These are phyloP conservation scores for Theonella swinhoei DNA, from an alignment of 37 sponge, comb jelly and placozoan genomes.

Conservation along the genomic window DNA sequence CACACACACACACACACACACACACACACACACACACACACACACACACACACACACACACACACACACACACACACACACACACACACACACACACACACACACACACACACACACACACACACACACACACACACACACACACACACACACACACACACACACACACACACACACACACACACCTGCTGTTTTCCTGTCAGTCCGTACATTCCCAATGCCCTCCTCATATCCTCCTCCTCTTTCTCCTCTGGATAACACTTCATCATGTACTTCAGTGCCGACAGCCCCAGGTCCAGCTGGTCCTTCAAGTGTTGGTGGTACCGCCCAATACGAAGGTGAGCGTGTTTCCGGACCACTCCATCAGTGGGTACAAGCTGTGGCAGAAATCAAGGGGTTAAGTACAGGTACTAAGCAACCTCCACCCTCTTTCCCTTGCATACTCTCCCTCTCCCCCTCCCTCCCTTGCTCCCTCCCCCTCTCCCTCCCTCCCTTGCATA, in stretches of 20 bases:
- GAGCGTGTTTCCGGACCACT: constrained; percentile 81
- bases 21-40: no score
- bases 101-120: no score
- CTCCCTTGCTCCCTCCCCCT: no score
- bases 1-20: no score
- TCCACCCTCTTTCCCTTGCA: no score
- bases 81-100: no score
- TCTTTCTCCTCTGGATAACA: constrained; percentile 95
- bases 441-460: no score
- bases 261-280: constrained; percentile 80
- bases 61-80: no score
- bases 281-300: constrained; percentile 75
- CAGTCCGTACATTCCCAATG: constrained; percentile 89
- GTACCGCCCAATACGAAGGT: constrained; percentile 84
- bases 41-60: no score
- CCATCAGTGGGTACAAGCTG: constrained; percentile 86
- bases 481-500: not conserved
- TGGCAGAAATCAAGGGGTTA: not conserved
- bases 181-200: constrained; percentile 91
- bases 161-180: no score
- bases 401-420: not conserved
- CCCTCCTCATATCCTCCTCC: constrained; percentile 87
- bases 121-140: no score
- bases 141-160: no score
- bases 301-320: constrained; percentile 94